A percentile compares a stretch with the other conserved stretches of the same genome.
phyloP scores from a whole-genome alignment of 2,113 vertebrate species.

The Hippocampus comes region DNA sequence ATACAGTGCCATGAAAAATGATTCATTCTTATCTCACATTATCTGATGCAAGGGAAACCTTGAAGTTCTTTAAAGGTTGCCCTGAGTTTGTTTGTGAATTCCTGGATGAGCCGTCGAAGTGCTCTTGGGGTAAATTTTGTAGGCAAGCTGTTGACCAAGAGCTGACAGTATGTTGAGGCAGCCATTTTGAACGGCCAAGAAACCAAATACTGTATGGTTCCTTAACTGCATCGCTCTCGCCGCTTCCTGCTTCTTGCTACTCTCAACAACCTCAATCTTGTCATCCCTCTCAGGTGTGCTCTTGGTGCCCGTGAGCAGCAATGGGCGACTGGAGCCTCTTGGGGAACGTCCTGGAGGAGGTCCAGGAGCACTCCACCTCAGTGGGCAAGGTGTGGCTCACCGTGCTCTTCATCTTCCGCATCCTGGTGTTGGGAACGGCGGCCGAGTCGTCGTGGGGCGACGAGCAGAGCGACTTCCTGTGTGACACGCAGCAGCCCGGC shows the following conservation, averaged over 20 bases:
- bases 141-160: too few relatives aligned
- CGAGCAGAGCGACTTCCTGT: conserved; percentile 92
- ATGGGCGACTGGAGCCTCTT: conserved; percentile 98
- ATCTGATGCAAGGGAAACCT: too few relatives aligned
- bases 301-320: conserved; percentile 49
- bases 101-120: too few relatives aligned
- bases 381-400: conserved; percentile 96
- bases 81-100: too few relatives aligned
- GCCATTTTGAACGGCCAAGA: too few relatives aligned
- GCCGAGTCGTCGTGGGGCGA: conserved; percentile 97
- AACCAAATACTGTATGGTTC: too few relatives aligned
- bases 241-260: neutral
- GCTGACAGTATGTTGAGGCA: too few relatives aligned
- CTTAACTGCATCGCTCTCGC: too few relatives aligned
- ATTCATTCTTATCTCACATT: too few relatives aligned
- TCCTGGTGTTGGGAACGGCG: conserved; percentile 91
- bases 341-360: conserved; percentile 93
- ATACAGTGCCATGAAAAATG: too few relatives aligned
- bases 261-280: conserved; percentile 6
- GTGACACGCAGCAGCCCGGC: conserved; percentile 88
- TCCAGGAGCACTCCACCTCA: conserved; percentile 95
- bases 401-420: conserved; percentile 96
- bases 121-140: too few relatives aligned
- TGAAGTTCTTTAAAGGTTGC: too few relatives aligned
- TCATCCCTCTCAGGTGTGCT: conserved; percentile 27